These are phyloP conservation scores for Scaptodrosophila lebanonensis DNA, from an alignment of 1,140 invertebrate species.

Conservation along the genomic window DNA sequence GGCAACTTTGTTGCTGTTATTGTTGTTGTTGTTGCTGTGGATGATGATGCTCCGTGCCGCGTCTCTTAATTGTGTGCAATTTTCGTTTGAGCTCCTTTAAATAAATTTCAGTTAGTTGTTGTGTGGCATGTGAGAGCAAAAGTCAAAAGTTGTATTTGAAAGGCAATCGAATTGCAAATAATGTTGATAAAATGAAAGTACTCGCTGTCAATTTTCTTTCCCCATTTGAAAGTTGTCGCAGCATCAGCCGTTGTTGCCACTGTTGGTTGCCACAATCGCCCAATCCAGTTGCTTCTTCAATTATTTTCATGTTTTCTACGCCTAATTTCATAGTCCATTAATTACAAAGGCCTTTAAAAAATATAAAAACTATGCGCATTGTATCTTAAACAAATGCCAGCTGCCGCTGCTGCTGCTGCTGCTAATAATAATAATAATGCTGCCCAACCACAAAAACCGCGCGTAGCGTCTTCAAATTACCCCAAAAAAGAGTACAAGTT, in stretches of 20 bases:
- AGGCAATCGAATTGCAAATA: conserved; percentile 60
- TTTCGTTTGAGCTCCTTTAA: conserved; percentile 4
- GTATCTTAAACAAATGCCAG: too few relatives aligned
- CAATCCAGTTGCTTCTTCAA: conserved; percentile 50
- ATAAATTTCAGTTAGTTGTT: not conserved
- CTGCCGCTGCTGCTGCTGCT: too few relatives aligned
- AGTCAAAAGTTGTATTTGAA: too few relatives aligned
- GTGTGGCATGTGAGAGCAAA: too few relatives aligned
- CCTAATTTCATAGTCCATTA: conserved; percentile 37
- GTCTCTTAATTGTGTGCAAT: too few relatives aligned
- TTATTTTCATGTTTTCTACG: conserved; percentile 31
- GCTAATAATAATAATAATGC: too few relatives aligned
- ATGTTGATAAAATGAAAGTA: conserved; percentile 60
- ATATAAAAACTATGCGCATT: not conserved
- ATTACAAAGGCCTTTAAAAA: conserved; percentile 13
- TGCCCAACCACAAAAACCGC: conserved; percentile 38
- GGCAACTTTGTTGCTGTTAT: conserved; percentile 12
- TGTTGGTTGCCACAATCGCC: conserved; percentile 10
- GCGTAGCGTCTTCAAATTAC: conserved; percentile 44
- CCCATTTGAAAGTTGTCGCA: conserved; percentile 62
- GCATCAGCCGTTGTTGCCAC: conserved; percentile 16
- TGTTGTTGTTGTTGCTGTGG: conserved; percentile 8
- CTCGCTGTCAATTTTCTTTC: conserved; percentile 44
- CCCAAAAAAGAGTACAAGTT: too few relatives aligned
- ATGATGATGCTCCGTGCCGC: too few relatives aligned